phyloP scores from a whole-genome alignment of 2,113 vertebrate species.

The Pseudonaja textilis region DNA sequence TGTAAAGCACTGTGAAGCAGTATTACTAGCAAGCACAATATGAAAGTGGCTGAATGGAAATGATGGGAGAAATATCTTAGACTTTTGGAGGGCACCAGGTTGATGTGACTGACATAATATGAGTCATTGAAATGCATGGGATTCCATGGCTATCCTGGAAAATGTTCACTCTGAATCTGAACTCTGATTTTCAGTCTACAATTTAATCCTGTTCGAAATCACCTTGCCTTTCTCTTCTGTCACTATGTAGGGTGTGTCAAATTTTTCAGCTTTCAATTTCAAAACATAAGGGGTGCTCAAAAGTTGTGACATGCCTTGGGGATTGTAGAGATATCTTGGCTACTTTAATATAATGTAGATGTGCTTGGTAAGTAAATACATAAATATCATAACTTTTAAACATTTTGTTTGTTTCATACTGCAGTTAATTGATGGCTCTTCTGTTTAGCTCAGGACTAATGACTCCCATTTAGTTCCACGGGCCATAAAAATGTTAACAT shows the following conservation, averaged over 20 bases:
- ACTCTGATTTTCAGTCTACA: no score
- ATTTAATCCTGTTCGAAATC: not conserved
- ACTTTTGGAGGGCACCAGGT: not conserved
- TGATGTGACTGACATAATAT: not conserved
- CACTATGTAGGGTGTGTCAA: not conserved
- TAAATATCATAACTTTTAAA: no score
- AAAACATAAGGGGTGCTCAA: no score
- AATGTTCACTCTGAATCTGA: not conserved
- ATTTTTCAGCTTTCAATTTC: no score
- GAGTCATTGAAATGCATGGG: not conserved
- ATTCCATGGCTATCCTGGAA: not conserved
- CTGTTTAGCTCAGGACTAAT: not conserved
- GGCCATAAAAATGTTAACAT: not conserved
- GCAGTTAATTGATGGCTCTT: not conserved
- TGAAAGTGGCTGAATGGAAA: not conserved
- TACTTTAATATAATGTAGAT: no score
- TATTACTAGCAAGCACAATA: not conserved
- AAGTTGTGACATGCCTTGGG: no score
- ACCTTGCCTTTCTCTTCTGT: not conserved
- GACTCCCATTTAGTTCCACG: rapidly evolving
- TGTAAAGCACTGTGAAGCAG: not conserved
- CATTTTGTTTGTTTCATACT: no score
- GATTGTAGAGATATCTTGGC: no score
- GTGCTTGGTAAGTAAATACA: no score
- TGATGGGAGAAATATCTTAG: not conserved